Evolutionary conservation across 2,888 invertebrate genomes (phyloP).

Genomic region (Smittia aterrima): DNA sequence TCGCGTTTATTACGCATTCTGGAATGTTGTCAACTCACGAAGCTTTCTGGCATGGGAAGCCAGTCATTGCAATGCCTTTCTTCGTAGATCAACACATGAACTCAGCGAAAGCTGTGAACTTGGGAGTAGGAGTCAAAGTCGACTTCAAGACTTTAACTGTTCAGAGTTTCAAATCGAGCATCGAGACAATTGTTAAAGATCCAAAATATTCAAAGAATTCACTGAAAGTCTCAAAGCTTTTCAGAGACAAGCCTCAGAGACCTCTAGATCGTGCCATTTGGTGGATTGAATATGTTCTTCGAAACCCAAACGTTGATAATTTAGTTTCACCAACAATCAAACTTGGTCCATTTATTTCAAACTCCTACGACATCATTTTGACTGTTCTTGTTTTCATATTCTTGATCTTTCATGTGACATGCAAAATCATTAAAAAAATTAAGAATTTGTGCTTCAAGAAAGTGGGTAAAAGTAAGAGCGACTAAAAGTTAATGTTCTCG

Average conservation of each 20-base stretch:
- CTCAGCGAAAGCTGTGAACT: background rate
- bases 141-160: background rate
- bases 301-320: constrained; percentile 9
- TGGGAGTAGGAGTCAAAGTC: constrained; percentile 1
- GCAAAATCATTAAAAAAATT: background rate
- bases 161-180: background rate
- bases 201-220: constrained; percentile 45
- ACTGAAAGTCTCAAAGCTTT: constrained; percentile 45
- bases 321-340: background rate
- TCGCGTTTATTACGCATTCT: constrained; percentile 40
- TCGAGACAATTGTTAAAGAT: background rate
- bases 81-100: constrained; percentile 41
- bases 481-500: too few relatives aligned
- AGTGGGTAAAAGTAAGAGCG: too few relatives aligned
- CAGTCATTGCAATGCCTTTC: constrained; percentile 42
- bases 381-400: constrained; percentile 39
- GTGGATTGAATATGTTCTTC: constrained; percentile 19
- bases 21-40: constrained; percentile 42
- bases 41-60: constrained; percentile 37
- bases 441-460: too few relatives aligned
- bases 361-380: constrained; percentile 32
- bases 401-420: background rate
- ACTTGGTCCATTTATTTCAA: background rate
- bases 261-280: constrained; percentile 22
- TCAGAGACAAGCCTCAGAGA: constrained; percentile 42